These are phyloP conservation scores for Phoronis australis DNA, from an alignment of 2,888 invertebrate genomes.

Conservation along the genomic window DNA sequence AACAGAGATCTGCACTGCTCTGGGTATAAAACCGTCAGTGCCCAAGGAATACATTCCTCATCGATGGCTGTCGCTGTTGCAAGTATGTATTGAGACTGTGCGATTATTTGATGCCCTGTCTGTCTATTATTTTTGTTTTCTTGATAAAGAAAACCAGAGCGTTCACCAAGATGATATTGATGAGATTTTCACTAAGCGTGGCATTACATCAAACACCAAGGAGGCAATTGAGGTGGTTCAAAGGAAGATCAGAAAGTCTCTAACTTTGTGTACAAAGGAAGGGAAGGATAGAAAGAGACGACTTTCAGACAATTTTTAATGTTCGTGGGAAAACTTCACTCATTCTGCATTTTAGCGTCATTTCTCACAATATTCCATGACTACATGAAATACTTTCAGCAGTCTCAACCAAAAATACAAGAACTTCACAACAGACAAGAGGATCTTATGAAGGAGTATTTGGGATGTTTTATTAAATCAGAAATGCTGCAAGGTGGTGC, in stretches of 20 bases:
- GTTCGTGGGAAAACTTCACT: constrained; percentile 4
- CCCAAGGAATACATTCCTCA: constrained; percentile 17
- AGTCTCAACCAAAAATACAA: constrained; percentile 10
- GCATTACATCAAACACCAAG: neutral
- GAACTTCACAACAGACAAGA: constrained; percentile 12
- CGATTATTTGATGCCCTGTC: constrained; percentile 15
- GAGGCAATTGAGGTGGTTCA: constrained; percentile 3
- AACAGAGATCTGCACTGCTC: constrained; percentile 13
- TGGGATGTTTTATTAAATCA: constrained; percentile 10
- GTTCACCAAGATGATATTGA: neutral
- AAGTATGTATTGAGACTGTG: constrained; percentile 14
- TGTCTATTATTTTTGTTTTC: constrained; percentile 7
- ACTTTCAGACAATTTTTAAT: constrained; percentile 7
- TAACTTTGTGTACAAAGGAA: constrained; percentile 5
- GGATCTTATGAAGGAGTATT: constrained; percentile 6
- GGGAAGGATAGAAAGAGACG: constrained; percentile 10
- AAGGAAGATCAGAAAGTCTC: constrained; percentile 2
- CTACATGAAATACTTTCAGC: constrained; percentile 11
- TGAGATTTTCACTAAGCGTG: constrained; percentile 8
- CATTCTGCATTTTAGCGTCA: constrained; percentile 5
- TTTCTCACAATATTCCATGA: constrained; percentile 8
- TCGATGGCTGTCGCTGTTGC: constrained; percentile 21
- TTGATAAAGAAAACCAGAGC: neutral
- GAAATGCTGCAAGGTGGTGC: constrained; percentile 9
- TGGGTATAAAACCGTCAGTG: constrained; percentile 14